Evolutionary conservation across 2,113 vertebrate genomes (phyloP), one percentile per base, ranked within the genome.

Genomic region (Hemichromis elongatus): DNA sequence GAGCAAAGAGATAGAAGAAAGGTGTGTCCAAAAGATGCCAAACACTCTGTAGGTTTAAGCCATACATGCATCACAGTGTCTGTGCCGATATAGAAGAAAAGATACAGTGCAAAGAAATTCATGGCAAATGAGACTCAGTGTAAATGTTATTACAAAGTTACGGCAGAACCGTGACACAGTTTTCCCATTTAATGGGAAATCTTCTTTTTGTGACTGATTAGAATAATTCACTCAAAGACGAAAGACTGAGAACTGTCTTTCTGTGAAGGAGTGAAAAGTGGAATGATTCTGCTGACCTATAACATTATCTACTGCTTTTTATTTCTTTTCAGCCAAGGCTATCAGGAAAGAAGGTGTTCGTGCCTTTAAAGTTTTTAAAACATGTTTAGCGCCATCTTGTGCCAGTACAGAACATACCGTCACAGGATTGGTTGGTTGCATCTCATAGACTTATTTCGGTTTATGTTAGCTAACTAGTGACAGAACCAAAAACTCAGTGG

Each of bases 351-450:
- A 26, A 1, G 1, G 42, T 2, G 7, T 42, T 70, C 16, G 1
- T 45, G 6, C 33, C 19, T 37, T 21, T 37, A 13, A 37, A 37
- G 19, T 21, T 63, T 63, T 63, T 63, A 37, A 19, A 66, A 66
- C 33, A 66, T 0, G 59, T 66, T 66, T 66, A 66, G 59, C 6
- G 59, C 33, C 59, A 37, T 37, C 59, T 66, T 66, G 59, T 66
- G 59, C 19, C 33, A 66, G 59, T 37, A 21, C 11, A 66, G 0
- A 0, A 1, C 33, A 66, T 37, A 3, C 21, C 2, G 0, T 13
- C 59, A 37, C 33, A 0, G 59, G 33, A 6, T 37, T 66, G 59
- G 59, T 13, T 66, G 33, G 33, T 21, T 63, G 4, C 33, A 63
- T 33, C 59, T 63, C 59, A 37, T 19, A 63, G 59, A 37, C 59